Base-by-base conservation (phyloP, 2,888 invertebrate species). In the Cerastoderma edule region DNA sequence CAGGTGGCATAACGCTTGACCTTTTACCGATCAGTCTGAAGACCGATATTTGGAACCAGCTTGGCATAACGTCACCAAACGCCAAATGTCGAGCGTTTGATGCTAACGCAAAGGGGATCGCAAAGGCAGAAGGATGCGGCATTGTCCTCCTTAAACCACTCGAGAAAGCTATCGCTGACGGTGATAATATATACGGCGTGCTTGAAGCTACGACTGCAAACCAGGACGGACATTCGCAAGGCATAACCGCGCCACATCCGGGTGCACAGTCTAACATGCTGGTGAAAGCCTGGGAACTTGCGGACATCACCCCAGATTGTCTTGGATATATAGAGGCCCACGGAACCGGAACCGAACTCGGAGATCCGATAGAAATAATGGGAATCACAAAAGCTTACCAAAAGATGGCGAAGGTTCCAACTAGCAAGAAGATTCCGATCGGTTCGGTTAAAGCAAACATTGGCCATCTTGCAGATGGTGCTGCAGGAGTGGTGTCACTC, bases 71-170 rank as follows among this genome's bases (percentile, higher is more conserved):
- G 0, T 48, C 39, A 1, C 64, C 57, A 1, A 32, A 68, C 30
- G 67, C 46, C 35, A 60, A 54, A 63, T 73, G 73, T 53, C 19
- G 68, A 30, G 68, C 68, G 6, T 73, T 73, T 57, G 73, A 73
- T 64, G 73, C 60, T 22, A 30, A 32, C 6, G 68, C 73, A 27
- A 66, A 65, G 28, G 67, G 72, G 13, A 67, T 48, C 16, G 66
- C 60, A 13, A 56, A 57, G 19, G 67, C 56, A 1, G 72, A 72
- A n/a, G 72, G 72, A 0, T 57, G 66, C 35, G 72, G 72, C 27
- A 48, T 72, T 66, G 24, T 72, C 32, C 3, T 72, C 28, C 33
- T 72, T 24, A 72, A 72, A 27, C 72, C 65, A 13, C 46, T 72
- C 16, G 30, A 50, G 16, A 57, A 72, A 22, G 72, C 72, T n/a